Conservation (phyloP, 2,797 vertebrate genomes). For the Eospalax fontanierii region DNA sequence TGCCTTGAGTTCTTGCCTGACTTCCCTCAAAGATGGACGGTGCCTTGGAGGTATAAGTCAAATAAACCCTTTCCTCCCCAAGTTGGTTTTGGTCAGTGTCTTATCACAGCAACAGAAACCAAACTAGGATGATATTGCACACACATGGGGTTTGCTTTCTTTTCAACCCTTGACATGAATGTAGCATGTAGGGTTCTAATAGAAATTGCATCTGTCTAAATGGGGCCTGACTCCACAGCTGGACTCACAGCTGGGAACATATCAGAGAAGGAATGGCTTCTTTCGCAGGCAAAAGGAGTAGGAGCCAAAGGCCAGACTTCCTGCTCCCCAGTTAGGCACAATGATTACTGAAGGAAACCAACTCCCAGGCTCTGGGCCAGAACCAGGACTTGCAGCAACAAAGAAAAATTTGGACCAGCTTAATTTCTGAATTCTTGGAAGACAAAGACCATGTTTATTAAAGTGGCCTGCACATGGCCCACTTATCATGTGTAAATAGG, state of each 20-base stretch:
- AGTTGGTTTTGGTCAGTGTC: too few species aligned
- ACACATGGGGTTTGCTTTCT: conserved; percentile 29
- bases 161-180: conserved; percentile 14
- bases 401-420: neutral
- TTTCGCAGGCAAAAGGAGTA: neutral
- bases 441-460: neutral
- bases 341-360: neutral
- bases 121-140: neutral
- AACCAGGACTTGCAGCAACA: neutral
- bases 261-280: neutral
- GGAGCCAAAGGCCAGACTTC: neutral
- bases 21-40: too few species aligned
- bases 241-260: neutral
- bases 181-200: neutral
- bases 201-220: conserved; percentile 38
- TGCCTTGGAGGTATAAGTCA: too few species aligned
- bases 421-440: conserved; percentile 36
- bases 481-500: neutral
- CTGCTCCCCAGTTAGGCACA: neutral
- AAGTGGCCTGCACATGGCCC: neutral
- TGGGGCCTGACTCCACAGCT: neutral
- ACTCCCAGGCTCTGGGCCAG: neutral
- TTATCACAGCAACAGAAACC: too few species aligned
- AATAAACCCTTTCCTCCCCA: too few species aligned
- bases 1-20: too few species aligned